phyloP scores from a whole-genome alignment of 2,797 vertebrate genomes.

The Sebastiscus albofasciatus region DNA sequence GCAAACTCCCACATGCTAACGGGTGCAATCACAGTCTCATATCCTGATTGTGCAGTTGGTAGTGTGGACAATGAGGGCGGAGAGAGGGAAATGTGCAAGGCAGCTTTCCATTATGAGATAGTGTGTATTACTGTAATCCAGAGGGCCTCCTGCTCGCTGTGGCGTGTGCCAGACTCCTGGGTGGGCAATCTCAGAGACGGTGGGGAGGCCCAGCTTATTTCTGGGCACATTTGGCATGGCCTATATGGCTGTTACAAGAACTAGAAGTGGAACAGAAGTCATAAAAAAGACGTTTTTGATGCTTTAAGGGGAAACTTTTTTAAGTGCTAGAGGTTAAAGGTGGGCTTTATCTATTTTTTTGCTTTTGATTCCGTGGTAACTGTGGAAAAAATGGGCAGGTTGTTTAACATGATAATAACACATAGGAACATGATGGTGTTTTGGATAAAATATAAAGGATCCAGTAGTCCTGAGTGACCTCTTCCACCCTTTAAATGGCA shows the following conservation, averaged over 20 bases:
- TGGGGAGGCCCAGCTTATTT: conserved; percentile 87
- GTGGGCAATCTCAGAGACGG: conserved; percentile 87
- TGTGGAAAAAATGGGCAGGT: neutral
- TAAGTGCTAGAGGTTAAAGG: conserved; percentile 47
- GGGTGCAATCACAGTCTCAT: conserved; percentile 73
- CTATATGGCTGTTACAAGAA: conserved; percentile 84
- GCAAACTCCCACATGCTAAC: conserved; percentile 55
- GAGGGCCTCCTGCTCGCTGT: conserved; percentile 82
- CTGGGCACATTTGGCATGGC: conserved; percentile 88
- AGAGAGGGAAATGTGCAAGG: conserved; percentile 79
- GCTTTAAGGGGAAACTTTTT: conserved; percentile 69
- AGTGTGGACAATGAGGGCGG: conserved; percentile 82
- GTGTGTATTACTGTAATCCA: conserved; percentile 86
- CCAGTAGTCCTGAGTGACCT: neutral
- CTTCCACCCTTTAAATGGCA: conserved; percentile 7
- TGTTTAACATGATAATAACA: conserved; percentile 12
- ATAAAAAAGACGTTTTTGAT: conserved; percentile 76
- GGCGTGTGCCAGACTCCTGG: conserved; percentile 86
- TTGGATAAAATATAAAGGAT: neutral
- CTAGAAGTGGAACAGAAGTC: conserved; percentile 86
- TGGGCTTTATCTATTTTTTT: conserved; percentile 29
- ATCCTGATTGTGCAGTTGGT: conserved; percentile 77
- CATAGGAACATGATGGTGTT: neutral
- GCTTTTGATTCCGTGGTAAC: neutral
- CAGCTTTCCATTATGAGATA: conserved; percentile 86